Percentiles rank a stretch among this genome's conserved stretches.
Evolutionary conservation across 2,113 vertebrate species (phyloP).

Genomic region (Lepisosteus osseus): DNA sequence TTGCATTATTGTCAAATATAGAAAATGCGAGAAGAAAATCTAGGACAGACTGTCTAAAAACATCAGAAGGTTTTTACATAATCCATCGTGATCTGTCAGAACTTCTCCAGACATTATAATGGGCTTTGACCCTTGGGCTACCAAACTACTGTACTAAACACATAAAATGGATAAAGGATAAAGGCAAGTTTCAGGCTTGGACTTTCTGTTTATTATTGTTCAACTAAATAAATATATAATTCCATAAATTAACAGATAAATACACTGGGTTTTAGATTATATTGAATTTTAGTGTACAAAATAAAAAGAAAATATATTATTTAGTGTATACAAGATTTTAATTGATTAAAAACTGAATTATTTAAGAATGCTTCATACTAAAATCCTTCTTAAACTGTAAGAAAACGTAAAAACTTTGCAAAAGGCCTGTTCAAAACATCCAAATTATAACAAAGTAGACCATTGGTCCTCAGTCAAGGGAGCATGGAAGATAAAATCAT

Average conservation of each 20-base stretch:
- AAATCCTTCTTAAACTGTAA: too few relatives aligned
- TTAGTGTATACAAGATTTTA: too few relatives aligned
- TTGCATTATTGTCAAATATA: conserved; percentile 58
- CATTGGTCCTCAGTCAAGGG: too few relatives aligned
- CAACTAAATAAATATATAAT: neutral
- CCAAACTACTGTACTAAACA: neutral
- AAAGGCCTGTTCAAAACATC: too few relatives aligned
- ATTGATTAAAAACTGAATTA: too few relatives aligned
- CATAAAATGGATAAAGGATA: too few relatives aligned
- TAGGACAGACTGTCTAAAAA: conserved; percentile 60
- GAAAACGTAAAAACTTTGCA: too few relatives aligned
- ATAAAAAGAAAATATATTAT: neutral
- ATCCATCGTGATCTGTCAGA: conserved; percentile 49
- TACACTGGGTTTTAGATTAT: neutral
- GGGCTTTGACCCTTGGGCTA: conserved; percentile 30
- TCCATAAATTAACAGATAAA: neutral
- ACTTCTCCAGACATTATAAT: conserved; percentile 37
- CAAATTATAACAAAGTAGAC: too few relatives aligned
- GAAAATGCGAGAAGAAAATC: conserved; percentile 58
- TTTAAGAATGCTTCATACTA: too few relatives aligned
- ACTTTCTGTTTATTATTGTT: too few relatives aligned
- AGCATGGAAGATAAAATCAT: too few relatives aligned
- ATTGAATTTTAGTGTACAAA: neutral
- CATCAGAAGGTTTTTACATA: conserved; percentile 53
- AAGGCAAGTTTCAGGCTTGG: too few relatives aligned